These are phyloP conservation scores for Dolomedes plantarius DNA, from an alignment of 2,888 invertebrate species.

Conservation along the genomic window DNA sequence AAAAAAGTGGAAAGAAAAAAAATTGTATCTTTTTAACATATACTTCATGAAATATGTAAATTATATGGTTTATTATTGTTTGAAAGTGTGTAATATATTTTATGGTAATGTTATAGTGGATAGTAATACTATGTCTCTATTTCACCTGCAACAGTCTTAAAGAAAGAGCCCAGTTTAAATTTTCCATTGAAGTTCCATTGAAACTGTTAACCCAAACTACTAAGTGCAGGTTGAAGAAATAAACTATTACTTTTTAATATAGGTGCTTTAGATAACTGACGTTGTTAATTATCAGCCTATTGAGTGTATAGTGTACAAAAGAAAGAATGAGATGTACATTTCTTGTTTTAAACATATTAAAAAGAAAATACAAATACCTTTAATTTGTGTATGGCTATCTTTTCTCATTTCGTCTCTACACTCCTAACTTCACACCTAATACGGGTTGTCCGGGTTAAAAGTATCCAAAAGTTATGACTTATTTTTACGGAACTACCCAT, in stretches of 20 bases:
- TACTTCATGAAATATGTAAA: conserved; percentile 16
- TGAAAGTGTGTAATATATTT: conserved; percentile 67
- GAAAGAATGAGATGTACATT: conserved; percentile 71
- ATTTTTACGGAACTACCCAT: no score
- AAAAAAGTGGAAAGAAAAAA: neutral
- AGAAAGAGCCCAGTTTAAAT: conserved; percentile 45
- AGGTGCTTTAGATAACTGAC: conserved; percentile 67
- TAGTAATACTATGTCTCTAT: conserved; percentile 37
- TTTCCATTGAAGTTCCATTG: conserved; percentile 29
- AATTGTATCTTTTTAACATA: conserved; percentile 8
- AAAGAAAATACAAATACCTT: conserved; percentile 69
- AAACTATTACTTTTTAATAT: conserved; percentile 71
- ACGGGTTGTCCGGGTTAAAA: no score
- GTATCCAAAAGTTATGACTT: no score
- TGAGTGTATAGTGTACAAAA: conserved; percentile 72
- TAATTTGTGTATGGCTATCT: conserved; percentile 43
- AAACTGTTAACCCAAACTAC: conserved; percentile 32
- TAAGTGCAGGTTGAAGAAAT: conserved; percentile 61
- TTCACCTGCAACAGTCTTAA: conserved; percentile 39
- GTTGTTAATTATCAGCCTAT: conserved; percentile 70
- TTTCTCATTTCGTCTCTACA: no score
- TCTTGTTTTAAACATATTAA: conserved; percentile 71
- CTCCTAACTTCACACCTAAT: no score
- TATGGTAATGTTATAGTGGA: conserved; percentile 68
- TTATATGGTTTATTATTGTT: conserved; percentile 57